These are phyloP conservation scores for Hippocampus kuda DNA, from an alignment of 2,797 vertebrate species.

Conservation along the genomic window DNA sequence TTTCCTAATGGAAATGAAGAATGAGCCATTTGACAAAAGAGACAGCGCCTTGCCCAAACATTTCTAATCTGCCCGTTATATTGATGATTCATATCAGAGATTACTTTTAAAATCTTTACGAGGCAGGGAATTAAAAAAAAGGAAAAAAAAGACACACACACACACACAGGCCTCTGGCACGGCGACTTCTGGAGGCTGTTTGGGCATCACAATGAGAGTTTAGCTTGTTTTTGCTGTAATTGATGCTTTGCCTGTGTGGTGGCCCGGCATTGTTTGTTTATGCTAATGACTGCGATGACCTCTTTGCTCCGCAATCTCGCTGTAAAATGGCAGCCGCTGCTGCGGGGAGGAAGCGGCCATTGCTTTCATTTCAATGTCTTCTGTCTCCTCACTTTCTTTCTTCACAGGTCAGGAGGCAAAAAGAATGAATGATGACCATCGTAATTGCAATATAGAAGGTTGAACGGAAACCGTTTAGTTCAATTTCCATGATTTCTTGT, in stretches of 20 bases:
- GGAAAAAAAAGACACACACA: neutral
- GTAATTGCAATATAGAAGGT: neutral
- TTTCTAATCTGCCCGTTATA: conserved; percentile 39
- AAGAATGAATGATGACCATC: neutral
- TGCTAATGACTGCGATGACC: conserved; percentile 67
- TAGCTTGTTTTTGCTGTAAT: conserved; percentile 59
- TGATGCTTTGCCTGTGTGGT: conserved; percentile 48
- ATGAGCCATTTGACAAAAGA: conserved; percentile 61
- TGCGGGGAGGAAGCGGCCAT: conserved; percentile 63
- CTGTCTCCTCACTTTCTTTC: conserved; percentile 34
- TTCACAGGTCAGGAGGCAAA: conserved; percentile 33
- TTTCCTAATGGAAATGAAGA: conserved; percentile 59
- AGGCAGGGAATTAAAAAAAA: conserved; percentile 14
- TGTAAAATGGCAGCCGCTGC: conserved; percentile 63
- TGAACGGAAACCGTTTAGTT: neutral
- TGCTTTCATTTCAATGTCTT: conserved; percentile 58
- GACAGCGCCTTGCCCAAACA: conserved; percentile 18
- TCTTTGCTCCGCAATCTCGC: conserved; percentile 65
- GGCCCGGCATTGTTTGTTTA: conserved; percentile 66
- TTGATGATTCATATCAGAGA: conserved; percentile 49
- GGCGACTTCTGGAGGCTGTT: conserved; percentile 36
- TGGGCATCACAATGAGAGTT: conserved; percentile 45
- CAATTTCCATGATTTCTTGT: neutral
- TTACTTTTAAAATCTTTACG: conserved; percentile 41
- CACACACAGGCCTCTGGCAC: conserved; percentile 3